These are phyloP conservation scores for Chionodraco myersi DNA, from an alignment of 2,113 vertebrate genomes.

Conservation along the genomic window DNA sequence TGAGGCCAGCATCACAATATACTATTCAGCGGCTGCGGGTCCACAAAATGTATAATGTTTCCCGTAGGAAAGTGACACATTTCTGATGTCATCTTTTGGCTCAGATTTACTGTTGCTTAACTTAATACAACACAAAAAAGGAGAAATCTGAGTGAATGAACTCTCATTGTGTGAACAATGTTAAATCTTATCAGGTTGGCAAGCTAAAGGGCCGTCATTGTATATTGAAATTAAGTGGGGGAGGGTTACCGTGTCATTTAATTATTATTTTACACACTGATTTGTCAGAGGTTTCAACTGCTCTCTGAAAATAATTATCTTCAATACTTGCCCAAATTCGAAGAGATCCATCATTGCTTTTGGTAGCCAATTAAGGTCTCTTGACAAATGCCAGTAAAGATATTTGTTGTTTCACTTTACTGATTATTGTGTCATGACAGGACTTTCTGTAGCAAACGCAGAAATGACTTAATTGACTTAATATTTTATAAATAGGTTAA, in stretches of 20 bases:
- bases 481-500: no score
- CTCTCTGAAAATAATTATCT: not conserved
- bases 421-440: no score
- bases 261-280: not conserved
- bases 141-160: no score
- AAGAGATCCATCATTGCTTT: not conserved
- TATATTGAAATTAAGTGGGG: not conserved
- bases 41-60: not conserved
- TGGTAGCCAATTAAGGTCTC: not conserved
- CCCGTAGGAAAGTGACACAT: slow-evolving; percentile 5
- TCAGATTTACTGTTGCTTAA: not conserved
- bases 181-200: not conserved
- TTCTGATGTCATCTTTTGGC: slow-evolving; percentile 2
- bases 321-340: not conserved
- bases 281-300: not conserved
- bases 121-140: not conserved
- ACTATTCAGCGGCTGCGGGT: not conserved
- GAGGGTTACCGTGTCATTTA: not conserved
- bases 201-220: not conserved
- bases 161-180: not conserved
- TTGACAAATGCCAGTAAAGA: not conserved
- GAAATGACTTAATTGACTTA: no score
- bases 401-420: no score
- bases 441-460: no score
- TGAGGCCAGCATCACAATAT: not conserved